These are phyloP conservation scores for Eupithecia abbreviata DNA, from an alignment of 2,888 invertebrate species.

Conservation along the genomic window DNA sequence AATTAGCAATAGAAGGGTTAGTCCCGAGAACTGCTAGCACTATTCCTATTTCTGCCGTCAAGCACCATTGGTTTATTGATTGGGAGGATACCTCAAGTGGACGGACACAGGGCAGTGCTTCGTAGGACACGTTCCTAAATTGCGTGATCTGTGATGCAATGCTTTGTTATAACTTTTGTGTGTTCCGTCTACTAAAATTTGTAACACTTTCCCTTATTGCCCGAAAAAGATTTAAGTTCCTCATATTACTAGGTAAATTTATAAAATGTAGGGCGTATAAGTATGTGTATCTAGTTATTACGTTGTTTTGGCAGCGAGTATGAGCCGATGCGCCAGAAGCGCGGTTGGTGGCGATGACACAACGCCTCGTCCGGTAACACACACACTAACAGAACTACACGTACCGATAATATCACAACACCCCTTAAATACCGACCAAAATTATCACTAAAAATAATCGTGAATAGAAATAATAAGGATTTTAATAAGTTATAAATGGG, in stretches of 20 bases:
- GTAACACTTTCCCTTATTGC: not conserved
- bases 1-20: not conserved
- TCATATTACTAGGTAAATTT: not conserved
- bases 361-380: constrained; percentile 67
- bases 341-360: constrained; percentile 73
- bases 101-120: constrained; percentile 5
- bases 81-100: not conserved
- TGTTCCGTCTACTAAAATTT: not conserved
- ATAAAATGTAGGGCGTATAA: not conserved
- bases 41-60: not conserved
- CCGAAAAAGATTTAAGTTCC: not conserved
- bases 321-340: constrained; percentile 69
- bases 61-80: not conserved
- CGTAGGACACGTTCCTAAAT: not conserved
- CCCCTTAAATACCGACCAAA: not conserved
- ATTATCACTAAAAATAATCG: not conserved
- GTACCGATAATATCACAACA: constrained; percentile 29
- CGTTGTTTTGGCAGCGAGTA: constrained; percentile 71
- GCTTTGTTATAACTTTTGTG: not conserved
- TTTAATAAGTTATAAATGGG: not conserved
- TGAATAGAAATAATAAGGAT: not conserved
- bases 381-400: constrained; percentile 37
- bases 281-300: constrained; percentile 3
- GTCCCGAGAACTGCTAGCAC: not conserved
- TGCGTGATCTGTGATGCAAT: not conserved